These are phyloP conservation scores for Alexandromys fortis DNA, from an alignment of 2,113 vertebrate genomes.

Conservation along the genomic window DNA sequence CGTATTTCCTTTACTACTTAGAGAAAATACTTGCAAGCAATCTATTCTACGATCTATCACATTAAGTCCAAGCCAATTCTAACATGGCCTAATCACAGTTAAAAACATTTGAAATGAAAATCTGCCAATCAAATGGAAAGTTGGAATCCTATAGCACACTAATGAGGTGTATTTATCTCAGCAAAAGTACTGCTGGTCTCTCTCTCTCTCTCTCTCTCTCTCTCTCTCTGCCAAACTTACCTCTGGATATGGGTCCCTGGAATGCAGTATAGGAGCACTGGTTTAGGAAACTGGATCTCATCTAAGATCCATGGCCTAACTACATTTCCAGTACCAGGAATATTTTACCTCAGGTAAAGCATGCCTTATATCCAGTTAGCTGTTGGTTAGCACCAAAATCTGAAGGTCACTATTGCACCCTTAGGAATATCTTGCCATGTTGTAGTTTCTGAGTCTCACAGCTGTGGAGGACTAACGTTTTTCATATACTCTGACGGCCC, in stretches of 20 bases:
- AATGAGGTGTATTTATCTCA: neutral
- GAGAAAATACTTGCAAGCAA: neutral
- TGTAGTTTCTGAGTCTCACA: neutral
- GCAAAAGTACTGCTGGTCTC: neutral
- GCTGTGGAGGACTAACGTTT: neutral
- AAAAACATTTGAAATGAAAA: constrained; percentile 26
- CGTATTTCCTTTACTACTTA: constrained; percentile 7
- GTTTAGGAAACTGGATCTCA: too few species aligned
- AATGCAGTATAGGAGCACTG: too few species aligned
- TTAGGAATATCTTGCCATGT: neutral
- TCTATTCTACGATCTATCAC: neutral
- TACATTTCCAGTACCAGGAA: too few species aligned
- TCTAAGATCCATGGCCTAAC: too few species aligned
- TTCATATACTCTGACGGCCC: neutral
- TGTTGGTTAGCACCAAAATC: too few species aligned
- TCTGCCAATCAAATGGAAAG: neutral
- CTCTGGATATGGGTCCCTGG: too few species aligned
- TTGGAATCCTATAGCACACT: neutral
- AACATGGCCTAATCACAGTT: neutral
- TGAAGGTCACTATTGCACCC: neutral
- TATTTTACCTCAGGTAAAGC: too few species aligned
- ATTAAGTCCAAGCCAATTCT: neutral
- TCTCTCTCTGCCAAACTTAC: too few species aligned
- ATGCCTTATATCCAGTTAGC: too few species aligned
- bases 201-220: neutral